Conservation (phyloP, 1,140 invertebrate genomes). For the Drosophila eugracilis region DNA sequence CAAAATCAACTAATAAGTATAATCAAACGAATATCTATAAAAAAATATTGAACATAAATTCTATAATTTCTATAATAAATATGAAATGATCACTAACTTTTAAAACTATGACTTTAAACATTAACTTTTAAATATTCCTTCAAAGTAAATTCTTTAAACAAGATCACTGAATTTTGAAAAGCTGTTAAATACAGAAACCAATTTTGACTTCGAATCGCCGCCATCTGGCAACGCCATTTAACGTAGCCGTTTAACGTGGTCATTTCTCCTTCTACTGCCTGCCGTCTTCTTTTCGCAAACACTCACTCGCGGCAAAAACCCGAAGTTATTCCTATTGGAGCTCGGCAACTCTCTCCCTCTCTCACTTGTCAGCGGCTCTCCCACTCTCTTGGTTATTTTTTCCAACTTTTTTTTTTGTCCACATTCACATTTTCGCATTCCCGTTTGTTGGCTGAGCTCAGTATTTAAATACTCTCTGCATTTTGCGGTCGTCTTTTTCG, state of each 20-base stretch:
- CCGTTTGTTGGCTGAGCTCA: slow-evolving; percentile 54
- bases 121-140: background rate
- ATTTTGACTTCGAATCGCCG: background rate
- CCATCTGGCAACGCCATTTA: slow-evolving; percentile 23
- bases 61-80: no score
- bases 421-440: slow-evolving; percentile 26
- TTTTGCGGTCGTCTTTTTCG: slow-evolving; percentile 76
- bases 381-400: slow-evolving; percentile 21
- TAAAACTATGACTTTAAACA: no score
- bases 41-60: background rate
- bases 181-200: background rate
- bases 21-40: no score
- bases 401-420: slow-evolving; percentile 24
- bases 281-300: slow-evolving; percentile 32
- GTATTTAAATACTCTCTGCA: slow-evolving; percentile 77
- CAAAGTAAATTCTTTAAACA: background rate
- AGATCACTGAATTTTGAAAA: background rate
- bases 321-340: slow-evolving; percentile 33
- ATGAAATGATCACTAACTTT: no score
- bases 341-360: slow-evolving; percentile 21
- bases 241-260: slow-evolving; percentile 35
- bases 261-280: slow-evolving; percentile 30
- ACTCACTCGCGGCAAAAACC: slow-evolving; percentile 13
- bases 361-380: slow-evolving; percentile 29
- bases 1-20: no score